Conservation (phyloP, 2,797 vertebrate species). For the Liasis olivaceus region DNA sequence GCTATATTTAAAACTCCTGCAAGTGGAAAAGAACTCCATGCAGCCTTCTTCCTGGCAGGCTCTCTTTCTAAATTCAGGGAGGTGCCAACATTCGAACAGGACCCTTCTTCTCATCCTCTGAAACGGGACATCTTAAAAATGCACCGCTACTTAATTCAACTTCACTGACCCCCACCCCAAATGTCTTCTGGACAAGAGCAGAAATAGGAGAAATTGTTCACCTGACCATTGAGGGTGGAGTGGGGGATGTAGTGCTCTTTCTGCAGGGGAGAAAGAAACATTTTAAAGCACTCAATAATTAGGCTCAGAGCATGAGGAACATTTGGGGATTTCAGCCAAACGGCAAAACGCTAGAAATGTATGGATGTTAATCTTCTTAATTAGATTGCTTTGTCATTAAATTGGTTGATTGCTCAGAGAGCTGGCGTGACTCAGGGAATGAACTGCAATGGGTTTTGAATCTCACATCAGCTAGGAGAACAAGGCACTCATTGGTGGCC, state of each 20-base stretch:
- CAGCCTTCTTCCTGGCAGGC: too few relatives aligned
- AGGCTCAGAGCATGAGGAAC: background rate
- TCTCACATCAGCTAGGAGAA: background rate
- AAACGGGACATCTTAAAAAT: too few relatives aligned
- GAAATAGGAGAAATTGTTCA: too few relatives aligned
- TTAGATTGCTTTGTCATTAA: background rate
- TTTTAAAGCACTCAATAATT: background rate
- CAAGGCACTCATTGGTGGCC: background rate
- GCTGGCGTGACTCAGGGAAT: background rate
- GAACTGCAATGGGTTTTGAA: background rate
- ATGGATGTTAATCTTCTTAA: background rate
- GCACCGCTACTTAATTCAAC: too few relatives aligned
- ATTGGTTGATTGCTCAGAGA: background rate
- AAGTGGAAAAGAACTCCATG: too few relatives aligned
- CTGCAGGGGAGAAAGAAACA: background rate
- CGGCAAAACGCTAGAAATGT: background rate
- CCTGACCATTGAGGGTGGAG: background rate
- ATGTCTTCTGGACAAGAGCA: too few relatives aligned
- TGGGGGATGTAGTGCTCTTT: background rate
- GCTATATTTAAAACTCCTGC: background rate
- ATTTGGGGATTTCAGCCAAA: background rate
- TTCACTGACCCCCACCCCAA: too few relatives aligned
- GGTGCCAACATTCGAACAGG: background rate
- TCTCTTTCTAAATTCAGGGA: background rate
- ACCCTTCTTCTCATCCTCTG: too few relatives aligned